phyloP scores from a whole-genome alignment of 2,888 invertebrate species.

The Cerastis rubricosa region DNA sequence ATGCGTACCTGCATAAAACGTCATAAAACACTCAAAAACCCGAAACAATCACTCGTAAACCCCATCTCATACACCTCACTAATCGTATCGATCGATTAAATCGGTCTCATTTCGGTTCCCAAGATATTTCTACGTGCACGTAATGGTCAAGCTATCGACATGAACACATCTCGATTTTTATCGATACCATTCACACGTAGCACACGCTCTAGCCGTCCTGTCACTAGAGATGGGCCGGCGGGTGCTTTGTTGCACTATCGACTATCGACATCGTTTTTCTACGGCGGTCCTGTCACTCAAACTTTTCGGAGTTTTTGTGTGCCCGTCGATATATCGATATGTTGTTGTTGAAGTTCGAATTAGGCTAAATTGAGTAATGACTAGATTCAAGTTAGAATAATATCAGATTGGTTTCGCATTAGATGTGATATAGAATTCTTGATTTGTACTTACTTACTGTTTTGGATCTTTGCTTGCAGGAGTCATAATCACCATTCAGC shows the following conservation, averaged over 20 bases:
- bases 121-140: constrained; percentile 80
- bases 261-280: constrained; percentile 88
- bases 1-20: background rate
- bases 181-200: constrained; percentile 90
- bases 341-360: constrained; percentile 71
- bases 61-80: constrained; percentile 56
- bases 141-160: constrained; percentile 87
- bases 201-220: constrained; percentile 87
- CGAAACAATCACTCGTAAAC: constrained; percentile 40
- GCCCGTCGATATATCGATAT: constrained; percentile 81
- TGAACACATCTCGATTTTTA: constrained; percentile 84
- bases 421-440: too few species aligned
- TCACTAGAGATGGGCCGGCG: constrained; percentile 87
- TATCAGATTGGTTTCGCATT: background rate
- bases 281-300: constrained; percentile 90
- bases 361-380: background rate
- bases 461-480: background rate
- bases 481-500: background rate
- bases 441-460: background rate
- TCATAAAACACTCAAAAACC: background rate
- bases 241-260: constrained; percentile 87
- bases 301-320: constrained; percentile 85
- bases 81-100: constrained; percentile 73
- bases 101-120: constrained; percentile 81
- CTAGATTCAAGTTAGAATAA: background rate